Conservation (phyloP, 2,797 vertebrate genomes). For the Sebastes vulpes region DNA sequence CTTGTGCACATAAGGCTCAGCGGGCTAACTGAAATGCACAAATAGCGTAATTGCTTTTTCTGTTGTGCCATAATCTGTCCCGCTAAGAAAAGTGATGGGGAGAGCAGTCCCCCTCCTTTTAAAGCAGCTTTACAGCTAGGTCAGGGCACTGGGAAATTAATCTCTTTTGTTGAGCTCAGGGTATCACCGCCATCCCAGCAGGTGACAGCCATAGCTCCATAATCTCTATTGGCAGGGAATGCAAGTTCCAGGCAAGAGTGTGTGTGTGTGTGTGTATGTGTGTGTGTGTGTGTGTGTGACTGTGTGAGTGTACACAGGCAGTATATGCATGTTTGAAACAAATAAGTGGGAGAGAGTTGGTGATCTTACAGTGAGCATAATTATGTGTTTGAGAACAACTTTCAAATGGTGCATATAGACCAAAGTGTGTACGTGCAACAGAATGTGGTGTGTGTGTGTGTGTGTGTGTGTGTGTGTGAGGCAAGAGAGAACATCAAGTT, state of each 20-base stretch:
- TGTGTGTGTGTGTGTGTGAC: neutral
- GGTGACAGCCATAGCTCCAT: slow-evolving; percentile 62
- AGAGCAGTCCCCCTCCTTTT: slow-evolving; percentile 44
- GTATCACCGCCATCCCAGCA: slow-evolving; percentile 71
- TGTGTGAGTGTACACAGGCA: neutral
- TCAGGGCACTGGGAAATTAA: slow-evolving; percentile 80
- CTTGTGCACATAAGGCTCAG: slow-evolving; percentile 48
- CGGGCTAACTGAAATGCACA: slow-evolving; percentile 72
- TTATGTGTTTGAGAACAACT: slow-evolving; percentile 29
- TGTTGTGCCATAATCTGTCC: slow-evolving; percentile 78
- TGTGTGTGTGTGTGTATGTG: slow-evolving; percentile 2
- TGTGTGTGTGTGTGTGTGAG: neutral
- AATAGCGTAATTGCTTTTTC: slow-evolving; percentile 83
- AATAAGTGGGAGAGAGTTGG: slow-evolving; percentile 24
- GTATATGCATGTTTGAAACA: slow-evolving; percentile 31
- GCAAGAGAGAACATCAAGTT: neutral
- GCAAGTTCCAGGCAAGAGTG: slow-evolving; percentile 36
- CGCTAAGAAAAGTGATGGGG: slow-evolving; percentile 63
- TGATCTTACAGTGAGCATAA: slow-evolving; percentile 32
- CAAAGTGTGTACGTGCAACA: neutral
- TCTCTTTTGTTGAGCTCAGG: slow-evolving; percentile 80
- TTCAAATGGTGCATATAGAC: neutral
- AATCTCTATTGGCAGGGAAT: slow-evolving; percentile 63
- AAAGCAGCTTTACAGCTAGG: slow-evolving; percentile 77
- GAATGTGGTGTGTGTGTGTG: neutral